Evolutionary conservation across 64 coral and sea anemone genomes (phyloP), one percentile per base, ranked within the genome.

Genomic region (Pachyseris speciosa): DNA sequence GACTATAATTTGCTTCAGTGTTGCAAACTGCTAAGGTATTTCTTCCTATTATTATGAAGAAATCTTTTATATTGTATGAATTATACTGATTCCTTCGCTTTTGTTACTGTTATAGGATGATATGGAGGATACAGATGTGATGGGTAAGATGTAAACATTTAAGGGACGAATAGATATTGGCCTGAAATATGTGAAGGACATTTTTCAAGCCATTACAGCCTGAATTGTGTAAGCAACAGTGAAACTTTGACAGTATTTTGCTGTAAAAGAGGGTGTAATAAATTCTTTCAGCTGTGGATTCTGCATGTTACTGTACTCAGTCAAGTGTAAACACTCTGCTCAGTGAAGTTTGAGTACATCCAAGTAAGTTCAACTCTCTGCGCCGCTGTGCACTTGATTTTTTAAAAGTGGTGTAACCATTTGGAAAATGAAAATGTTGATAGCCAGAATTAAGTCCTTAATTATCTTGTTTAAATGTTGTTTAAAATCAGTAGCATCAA

Each of bases 401-500:
- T 66, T 66, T 66, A 25, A 66, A 66, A 66, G 63, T 66, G 63
- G 28, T 66, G 63, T 25, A 66, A 66, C 63, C 63, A 66, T 66
- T 66, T 66, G 63, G 29, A 66, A 66, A 66, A 66, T 66, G 63
- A 66, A 66, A 66, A 66, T 66, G 63, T 66, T 66, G 25, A 66
- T 66, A 25, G 63, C 63, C 22, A 66, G 63, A 66, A 66, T 66
- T 66, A 66, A 66, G 63, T 66, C 63, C 10, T 66, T 66, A 66
- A 27, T 66, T 66, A 66, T 66, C 63, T 66, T 66, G 63, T 66
- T 66, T 66, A 66, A 30, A 66, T 66, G 63, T 66, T 66, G 63
- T 66, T 25, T 66, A 25, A 66, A 20, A 66, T 66, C 63, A 66
- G 63, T 66, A 66, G 24, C 63, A 66, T 66, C 63, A 66, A 66